phyloP scores from a whole-genome alignment of 2,797 vertebrate species.

The Antrozous pallidus region DNA sequence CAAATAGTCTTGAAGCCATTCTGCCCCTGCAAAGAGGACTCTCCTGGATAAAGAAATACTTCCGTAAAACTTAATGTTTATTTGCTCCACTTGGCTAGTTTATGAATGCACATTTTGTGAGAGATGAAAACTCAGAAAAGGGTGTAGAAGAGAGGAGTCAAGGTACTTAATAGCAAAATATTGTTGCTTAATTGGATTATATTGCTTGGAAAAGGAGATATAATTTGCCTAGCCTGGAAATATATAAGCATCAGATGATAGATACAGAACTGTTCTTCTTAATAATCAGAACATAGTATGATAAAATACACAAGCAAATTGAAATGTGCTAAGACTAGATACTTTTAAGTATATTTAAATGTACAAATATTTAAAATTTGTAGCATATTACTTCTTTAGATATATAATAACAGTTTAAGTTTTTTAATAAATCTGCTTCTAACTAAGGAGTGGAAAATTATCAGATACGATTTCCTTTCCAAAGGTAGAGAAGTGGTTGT shows the following conservation, averaged over 20 bases:
- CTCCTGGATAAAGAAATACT: slow-evolving; percentile 20
- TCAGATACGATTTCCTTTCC: neutral
- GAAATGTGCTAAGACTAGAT: neutral
- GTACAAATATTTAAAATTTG: slow-evolving; percentile 29
- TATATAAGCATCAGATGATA: neutral
- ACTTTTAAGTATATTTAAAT: slow-evolving; percentile 19
- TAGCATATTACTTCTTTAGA: neutral
- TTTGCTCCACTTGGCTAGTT: slow-evolving; percentile 26
- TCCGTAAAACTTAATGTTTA: slow-evolving; percentile 18
- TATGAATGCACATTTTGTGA: slow-evolving; percentile 5
- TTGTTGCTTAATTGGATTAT: neutral
- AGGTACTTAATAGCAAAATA: neutral
- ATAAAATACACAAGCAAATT: neutral
- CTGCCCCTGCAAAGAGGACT: neutral
- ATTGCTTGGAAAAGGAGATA: neutral
- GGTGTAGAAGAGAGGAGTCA: neutral
- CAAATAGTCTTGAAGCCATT: neutral
- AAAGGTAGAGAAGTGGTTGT: slow-evolving; percentile 1
- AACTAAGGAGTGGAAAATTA: slow-evolving; percentile 23
- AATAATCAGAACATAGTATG: neutral
- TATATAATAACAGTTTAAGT: neutral
- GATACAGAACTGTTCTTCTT: neutral
- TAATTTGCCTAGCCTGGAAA: neutral
- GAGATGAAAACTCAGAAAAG: neutral
- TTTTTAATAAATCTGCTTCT: slow-evolving; percentile 20